A percentile compares a stretch with the other conserved stretches of the same genome.
phyloP scores from a whole-genome alignment of 2,797 vertebrate species.

The Eutrigla gurnardus region DNA sequence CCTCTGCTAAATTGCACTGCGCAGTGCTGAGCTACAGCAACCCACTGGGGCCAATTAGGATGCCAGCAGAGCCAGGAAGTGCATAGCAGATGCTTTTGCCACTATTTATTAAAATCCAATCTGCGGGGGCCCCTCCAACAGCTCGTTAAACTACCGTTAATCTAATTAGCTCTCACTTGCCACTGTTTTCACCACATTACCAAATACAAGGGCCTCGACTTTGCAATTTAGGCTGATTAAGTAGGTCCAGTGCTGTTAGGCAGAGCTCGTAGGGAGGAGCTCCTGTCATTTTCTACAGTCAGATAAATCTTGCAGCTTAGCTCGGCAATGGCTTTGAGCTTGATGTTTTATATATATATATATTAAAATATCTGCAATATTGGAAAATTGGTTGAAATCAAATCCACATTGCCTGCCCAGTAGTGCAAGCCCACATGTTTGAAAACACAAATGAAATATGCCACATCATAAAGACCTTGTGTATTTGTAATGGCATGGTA shows the following conservation, averaged over 20 bases:
- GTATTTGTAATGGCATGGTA: slow-evolving; percentile 54
- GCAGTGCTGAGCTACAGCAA: slow-evolving; percentile 73
- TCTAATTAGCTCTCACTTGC: slow-evolving; percentile 86
- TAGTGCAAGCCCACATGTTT: slow-evolving; percentile 30
- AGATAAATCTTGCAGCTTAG: slow-evolving; percentile 63
- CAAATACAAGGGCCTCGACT: slow-evolving; percentile 79
- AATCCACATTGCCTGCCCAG: slow-evolving; percentile 46
- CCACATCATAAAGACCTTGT: slow-evolving; percentile 50
- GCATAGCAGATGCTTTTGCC: slow-evolving; percentile 83
- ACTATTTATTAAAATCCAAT: slow-evolving; percentile 87
- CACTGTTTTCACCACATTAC: slow-evolving; percentile 84
- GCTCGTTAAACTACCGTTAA: slow-evolving; percentile 85
- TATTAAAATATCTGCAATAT: slow-evolving; percentile 50
- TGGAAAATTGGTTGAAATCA: slow-evolving; percentile 53
- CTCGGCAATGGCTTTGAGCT: slow-evolving; percentile 54
- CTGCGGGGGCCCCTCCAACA: slow-evolving; percentile 79
- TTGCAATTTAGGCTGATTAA: slow-evolving; percentile 82
- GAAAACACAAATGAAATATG: slow-evolving; percentile 45
- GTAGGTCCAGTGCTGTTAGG: slow-evolving; percentile 73
- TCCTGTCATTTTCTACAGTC: slow-evolving; percentile 79
- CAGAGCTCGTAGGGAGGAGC: slow-evolving; percentile 76
- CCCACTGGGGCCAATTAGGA: slow-evolving; percentile 86
- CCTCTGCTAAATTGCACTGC: slow-evolving; percentile 66
- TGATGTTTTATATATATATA: neutral
- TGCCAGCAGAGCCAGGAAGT: slow-evolving; percentile 80